phyloP scores from a whole-genome alignment of 2,113 vertebrate genomes.

The Acanthisitta chloris region DNA sequence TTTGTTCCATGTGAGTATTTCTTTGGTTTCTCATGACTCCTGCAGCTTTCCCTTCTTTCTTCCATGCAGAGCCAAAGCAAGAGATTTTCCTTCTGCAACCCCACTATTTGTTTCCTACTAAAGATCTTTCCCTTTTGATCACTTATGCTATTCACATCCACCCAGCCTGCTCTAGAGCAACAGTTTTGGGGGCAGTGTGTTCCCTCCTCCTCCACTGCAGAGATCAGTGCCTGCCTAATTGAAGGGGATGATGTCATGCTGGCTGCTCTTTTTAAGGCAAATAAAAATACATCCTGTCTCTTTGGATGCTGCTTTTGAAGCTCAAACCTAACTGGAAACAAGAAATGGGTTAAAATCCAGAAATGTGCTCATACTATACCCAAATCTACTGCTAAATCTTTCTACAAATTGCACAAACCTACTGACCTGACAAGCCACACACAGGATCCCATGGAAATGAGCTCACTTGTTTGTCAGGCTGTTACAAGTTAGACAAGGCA shows the following conservation, averaged over 20 bases:
- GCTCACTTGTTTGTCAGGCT: not conserved
- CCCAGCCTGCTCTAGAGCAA: not conserved
- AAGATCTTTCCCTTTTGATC: not conserved
- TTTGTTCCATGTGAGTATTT: constrained; percentile 18
- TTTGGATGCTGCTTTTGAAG: constrained; percentile 10
- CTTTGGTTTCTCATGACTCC: constrained; percentile 27
- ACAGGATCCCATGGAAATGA: not conserved
- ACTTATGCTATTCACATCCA: not conserved
- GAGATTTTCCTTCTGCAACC: not conserved
- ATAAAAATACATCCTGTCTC: constrained; percentile 37
- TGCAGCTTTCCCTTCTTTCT: constrained; percentile 21
- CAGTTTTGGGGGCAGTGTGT: not conserved
- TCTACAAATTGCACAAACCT: not conserved
- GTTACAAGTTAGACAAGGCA: not conserved
- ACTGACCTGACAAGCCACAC: not conserved
- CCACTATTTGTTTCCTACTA: not conserved
- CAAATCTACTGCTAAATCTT: not conserved
- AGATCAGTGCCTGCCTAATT: constrained; percentile 4
- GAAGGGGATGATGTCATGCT: constrained; percentile 41
- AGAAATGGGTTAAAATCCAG: constrained; percentile 12
- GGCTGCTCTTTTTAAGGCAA: constrained; percentile 42
- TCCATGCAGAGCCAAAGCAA: not conserved
- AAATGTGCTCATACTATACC: not conserved
- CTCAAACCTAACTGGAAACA: not conserved
- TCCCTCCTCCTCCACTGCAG: not conserved